Evolutionary conservation across 2,888 invertebrate species (phyloP).

Genomic region (Drosophila antonietae): DNA sequence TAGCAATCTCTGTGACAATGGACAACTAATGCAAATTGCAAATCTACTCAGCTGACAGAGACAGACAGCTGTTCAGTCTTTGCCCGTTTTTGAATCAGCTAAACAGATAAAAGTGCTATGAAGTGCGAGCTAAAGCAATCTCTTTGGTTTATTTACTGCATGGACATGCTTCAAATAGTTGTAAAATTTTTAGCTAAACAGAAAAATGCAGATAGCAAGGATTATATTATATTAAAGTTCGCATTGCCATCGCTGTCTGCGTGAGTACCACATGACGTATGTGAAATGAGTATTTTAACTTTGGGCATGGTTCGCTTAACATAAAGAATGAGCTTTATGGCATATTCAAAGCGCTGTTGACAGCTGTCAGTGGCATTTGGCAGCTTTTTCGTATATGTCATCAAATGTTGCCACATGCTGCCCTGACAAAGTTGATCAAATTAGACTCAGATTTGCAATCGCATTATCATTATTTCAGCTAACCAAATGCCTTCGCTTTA

Average conservation of each 20-base stretch:
- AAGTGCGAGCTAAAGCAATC: not conserved
- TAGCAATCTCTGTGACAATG: slow-evolving; percentile 6
- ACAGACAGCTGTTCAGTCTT: not conserved
- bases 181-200: not conserved
- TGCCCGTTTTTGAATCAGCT: slow-evolving; percentile 34
- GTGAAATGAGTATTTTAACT: slow-evolving; percentile 42
- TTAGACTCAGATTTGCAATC: slow-evolving; percentile 33
- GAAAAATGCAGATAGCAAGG: not conserved
- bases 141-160: not conserved
- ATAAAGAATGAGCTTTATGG: slow-evolving; percentile 17
- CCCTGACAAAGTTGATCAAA: slow-evolving; percentile 52
- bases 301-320: slow-evolving; percentile 41
- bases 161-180: slow-evolving; percentile 1
- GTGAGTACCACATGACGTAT: slow-evolving; percentile 58
- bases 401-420: slow-evolving; percentile 61
- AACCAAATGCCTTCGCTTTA: slow-evolving; percentile 44
- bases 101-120: slow-evolving; percentile 26
- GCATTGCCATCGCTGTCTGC: slow-evolving; percentile 4
- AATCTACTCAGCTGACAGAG: not conserved
- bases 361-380: slow-evolving; percentile 68
- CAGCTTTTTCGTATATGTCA: slow-evolving; percentile 53
- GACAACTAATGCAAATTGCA: slow-evolving; percentile 16
- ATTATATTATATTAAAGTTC: not conserved
- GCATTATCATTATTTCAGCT: slow-evolving; percentile 49
- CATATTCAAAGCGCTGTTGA: slow-evolving; percentile 39